Base-by-base conservation (phyloP, 2,888 invertebrate genomes). In the Phyllotreta striolata region DNA sequence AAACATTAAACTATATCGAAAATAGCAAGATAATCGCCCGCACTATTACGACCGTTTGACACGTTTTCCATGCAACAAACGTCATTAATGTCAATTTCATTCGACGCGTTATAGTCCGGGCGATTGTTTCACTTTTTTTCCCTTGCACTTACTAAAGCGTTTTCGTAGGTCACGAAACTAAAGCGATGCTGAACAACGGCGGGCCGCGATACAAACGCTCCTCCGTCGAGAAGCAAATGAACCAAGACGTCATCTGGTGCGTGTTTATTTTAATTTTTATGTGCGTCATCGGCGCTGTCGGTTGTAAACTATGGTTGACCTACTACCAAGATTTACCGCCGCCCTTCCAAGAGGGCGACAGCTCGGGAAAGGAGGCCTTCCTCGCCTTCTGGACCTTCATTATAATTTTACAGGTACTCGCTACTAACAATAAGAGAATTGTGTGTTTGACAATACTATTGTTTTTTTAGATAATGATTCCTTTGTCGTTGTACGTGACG, bases 161-260 rank as follows among this genome's bases (percentile, higher is more conserved):
- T n/a, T 24, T 24, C 24, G 24, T 24, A 86, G 94, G 98, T 63
- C 95, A 95, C 81, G 98, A 98, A 84, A 97, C 97, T 10, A 98
- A 98, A 83, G 95, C 97, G 12, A 95, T 98, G 95, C 86, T 98
- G 67, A 98, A 98, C 83, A 98, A 97, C 82, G 94, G 95, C 70
- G 95, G 96, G 46, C 96, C 96, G 64, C 87, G 96, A 71, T 95
- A 92, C 83, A 98, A 96, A 83, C 88, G 96, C 73, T 96, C 96
- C 59, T 90, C 91, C 69, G 84, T 98, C 73, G 98, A 98, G 82
- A 88, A 90, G 70, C 90, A 92, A 81, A 96, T 98, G 91, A 98
- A 98, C 83, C 89, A 91, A 73, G 96, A 97, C 83, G 93, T 98
- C 64, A 89, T 97, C 77, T 97, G 96, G 95, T 98, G 97, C 85